phyloP scores from a whole-genome alignment of 2,888 invertebrate species.

The Diogma glabrata region DNA sequence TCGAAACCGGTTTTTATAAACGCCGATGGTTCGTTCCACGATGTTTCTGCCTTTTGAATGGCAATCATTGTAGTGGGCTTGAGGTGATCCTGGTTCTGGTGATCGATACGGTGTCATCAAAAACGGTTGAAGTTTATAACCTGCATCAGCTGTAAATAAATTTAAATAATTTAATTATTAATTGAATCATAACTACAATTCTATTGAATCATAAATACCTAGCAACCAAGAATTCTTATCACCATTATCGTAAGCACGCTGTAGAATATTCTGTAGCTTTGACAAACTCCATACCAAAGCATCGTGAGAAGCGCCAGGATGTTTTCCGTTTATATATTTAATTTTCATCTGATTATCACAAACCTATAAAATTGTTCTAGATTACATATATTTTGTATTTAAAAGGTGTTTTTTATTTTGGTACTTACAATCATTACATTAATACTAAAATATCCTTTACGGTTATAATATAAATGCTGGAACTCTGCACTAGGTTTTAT shows the following conservation, averaged over 20 bases:
- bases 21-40: neutral
- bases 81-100: neutral
- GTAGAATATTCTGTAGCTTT: too few relatives aligned
- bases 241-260: neutral
- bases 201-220: too few relatives aligned
- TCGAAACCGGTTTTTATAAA: neutral
- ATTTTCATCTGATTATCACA: neutral
- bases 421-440: neutral
- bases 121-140: neutral
- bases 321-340: neutral
- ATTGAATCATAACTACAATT: neutral
- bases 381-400: too few relatives aligned
- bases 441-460: neutral
- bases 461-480: neutral
- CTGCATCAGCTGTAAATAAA: constrained; percentile 1
- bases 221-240: too few relatives aligned
- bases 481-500: neutral
- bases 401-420: neutral
- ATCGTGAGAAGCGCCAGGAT: neutral
- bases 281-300: neutral
- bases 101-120: neutral
- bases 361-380: too few relatives aligned
- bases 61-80: neutral
- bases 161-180: neutral
- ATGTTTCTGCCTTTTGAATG: neutral